These are phyloP conservation scores for Euphydryas editha DNA, from an alignment of 2,888 invertebrate genomes.

Conservation along the genomic window DNA sequence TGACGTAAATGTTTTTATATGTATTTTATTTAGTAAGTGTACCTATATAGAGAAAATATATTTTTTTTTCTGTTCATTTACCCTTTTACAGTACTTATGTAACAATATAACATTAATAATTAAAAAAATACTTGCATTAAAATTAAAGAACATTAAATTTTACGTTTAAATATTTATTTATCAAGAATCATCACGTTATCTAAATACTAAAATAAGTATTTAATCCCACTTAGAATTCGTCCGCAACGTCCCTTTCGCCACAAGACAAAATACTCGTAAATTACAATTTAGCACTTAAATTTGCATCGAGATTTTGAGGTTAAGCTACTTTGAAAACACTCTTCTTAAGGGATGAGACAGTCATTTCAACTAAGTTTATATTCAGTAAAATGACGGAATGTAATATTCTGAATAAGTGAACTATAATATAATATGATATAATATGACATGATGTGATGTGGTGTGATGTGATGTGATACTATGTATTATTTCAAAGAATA, in stretches of 20 bases:
- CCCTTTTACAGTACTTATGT: no score
- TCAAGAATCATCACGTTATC: neutral
- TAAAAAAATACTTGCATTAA: no score
- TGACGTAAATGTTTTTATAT: no score
- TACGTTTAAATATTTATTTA: neutral
- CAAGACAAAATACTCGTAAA: constrained; percentile 13
- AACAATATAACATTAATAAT: no score
- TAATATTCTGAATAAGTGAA: neutral
- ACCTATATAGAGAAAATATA: no score
- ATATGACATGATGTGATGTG: no score
- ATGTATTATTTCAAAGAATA: no score
- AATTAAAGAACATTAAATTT: no score
- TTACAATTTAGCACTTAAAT: constrained; percentile 19
- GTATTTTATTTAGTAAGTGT: no score
- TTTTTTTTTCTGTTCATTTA: no score
- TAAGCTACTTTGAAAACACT: constrained; percentile 15
- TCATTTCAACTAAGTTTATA: constrained; percentile 17
- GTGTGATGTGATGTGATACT: no score
- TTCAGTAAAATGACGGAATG: constrained; percentile 1
- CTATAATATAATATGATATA: neutral
- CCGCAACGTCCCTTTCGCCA: neutral
- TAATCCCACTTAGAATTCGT: constrained; percentile 2
- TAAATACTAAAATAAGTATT: constrained; percentile 1
- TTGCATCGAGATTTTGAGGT: constrained; percentile 12
- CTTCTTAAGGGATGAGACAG: constrained; percentile 12